A percentile compares a stretch with the other conserved stretches of the same genome.
Conservation (phyloP, 2,113 vertebrate species). For the Procavia capensis region DNA sequence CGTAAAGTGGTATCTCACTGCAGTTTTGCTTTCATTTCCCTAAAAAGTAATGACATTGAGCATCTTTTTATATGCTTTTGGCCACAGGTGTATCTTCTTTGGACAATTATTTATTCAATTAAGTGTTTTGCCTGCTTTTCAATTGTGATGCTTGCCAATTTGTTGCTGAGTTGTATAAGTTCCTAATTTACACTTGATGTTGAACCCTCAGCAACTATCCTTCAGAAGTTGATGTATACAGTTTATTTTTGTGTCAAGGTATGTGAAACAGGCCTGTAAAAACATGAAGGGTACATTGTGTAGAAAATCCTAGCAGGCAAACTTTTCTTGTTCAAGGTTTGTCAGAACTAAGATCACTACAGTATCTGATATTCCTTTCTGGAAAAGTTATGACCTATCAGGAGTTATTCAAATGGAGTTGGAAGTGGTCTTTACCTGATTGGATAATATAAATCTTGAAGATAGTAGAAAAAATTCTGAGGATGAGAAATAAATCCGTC, state of each 20-base stretch:
- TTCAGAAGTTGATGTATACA: background rate
- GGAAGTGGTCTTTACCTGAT: conserved; percentile 68
- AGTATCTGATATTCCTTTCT: conserved; percentile 57
- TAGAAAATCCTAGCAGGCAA: background rate
- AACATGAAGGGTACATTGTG: background rate
- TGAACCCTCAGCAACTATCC: background rate
- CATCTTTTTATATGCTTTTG: background rate
- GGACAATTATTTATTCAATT: no score
- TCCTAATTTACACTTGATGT: background rate
- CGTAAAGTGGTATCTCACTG: no score
- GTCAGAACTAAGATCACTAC: conserved; percentile 32
- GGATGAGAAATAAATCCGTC: conserved; percentile 83
- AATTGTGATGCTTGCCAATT: background rate
- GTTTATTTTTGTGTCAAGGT: background rate
- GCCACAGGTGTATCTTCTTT: background rate
- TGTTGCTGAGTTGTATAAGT: background rate
- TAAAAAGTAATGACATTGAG: background rate
- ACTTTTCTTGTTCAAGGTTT: background rate
- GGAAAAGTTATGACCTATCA: conserved; percentile 77
- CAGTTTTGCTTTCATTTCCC: no score
- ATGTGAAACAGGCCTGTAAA: background rate
- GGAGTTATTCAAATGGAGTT: conserved; percentile 81
- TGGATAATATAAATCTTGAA: conserved; percentile 81
- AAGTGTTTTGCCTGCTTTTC: background rate
- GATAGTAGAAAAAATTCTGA: conserved; percentile 71